Evolutionary conservation across 2,797 vertebrate species (phyloP).

Genomic region (Dromococcyx pavoninus): DNA sequence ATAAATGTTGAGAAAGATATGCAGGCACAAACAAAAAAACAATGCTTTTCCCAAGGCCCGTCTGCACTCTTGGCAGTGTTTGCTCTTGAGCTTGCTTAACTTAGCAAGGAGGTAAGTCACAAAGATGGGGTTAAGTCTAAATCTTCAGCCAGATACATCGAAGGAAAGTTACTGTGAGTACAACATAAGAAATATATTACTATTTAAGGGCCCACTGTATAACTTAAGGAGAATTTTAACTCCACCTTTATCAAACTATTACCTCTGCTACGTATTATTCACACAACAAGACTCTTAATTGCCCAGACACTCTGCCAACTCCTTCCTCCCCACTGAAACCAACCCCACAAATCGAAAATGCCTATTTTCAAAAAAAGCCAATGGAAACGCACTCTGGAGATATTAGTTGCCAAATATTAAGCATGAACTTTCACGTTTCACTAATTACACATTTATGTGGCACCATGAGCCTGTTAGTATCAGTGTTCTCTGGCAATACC

Average conservation of each 20-base stretch:
- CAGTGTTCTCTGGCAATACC: rapidly evolving
- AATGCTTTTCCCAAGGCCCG: not conserved
- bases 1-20: not conserved
- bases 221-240: slow-evolving; percentile 3
- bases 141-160: not conserved
- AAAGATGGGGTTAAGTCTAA: not conserved
- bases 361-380: not conserved
- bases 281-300: not conserved
- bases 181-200: not conserved
- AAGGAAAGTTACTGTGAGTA: not conserved
- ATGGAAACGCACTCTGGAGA: not conserved
- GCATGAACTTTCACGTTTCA: not conserved
- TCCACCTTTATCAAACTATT: slow-evolving; percentile 3
- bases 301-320: not conserved
- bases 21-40: not conserved
- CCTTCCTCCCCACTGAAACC: not conserved
- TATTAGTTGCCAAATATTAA: not conserved
- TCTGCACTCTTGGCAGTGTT: not conserved
- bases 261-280: not conserved
- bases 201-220: not conserved
- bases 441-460: not conserved
- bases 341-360: not conserved
- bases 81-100: not conserved
- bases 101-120: not conserved
- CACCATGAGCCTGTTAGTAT: not conserved